phyloP scores from a whole-genome alignment of 2,888 invertebrate genomes.

The Phlogophora meticulosa region DNA sequence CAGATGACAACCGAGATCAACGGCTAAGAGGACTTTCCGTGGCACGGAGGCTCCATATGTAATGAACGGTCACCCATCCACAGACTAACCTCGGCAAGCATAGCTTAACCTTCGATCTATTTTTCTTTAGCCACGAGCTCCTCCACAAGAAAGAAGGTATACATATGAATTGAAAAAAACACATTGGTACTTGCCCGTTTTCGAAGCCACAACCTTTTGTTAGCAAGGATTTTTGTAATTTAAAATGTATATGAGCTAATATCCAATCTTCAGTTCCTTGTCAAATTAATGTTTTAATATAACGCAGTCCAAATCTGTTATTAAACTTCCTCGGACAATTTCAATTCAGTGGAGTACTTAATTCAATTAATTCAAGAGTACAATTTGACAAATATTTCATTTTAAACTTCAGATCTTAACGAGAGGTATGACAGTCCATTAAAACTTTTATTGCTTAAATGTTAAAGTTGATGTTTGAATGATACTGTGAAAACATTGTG shows the following conservation, averaged over 20 bases:
- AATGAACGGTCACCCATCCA: too few species aligned
- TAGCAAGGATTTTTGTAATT: neutral
- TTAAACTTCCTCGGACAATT: constrained; percentile 37
- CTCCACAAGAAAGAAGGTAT: too few species aligned
- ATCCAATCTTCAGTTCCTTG: constrained; percentile 10
- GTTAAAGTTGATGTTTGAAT: constrained; percentile 37
- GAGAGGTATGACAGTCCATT: constrained; percentile 36
- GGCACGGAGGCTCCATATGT: too few species aligned
- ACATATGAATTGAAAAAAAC: too few species aligned
- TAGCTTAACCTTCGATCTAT: too few species aligned
- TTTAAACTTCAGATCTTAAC: constrained; percentile 22
- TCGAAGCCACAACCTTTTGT: too few species aligned
- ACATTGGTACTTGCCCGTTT: too few species aligned
- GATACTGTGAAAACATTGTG: neutral
- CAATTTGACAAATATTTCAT: constrained; percentile 46
- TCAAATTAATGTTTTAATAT: constrained; percentile 41
- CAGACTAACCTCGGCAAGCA: too few species aligned
- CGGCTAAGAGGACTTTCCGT: too few species aligned
- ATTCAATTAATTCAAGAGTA: constrained; percentile 55
- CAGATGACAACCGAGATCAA: too few species aligned
- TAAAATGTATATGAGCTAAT: constrained; percentile 12
- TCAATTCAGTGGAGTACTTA: constrained; percentile 48
- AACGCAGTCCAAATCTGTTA: constrained; percentile 32
- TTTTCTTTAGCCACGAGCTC: too few species aligned
- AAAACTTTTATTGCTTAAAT: constrained; percentile 34